Percentiles rank a stretch among this genome's conserved stretches.
Conservation (phyloP, 2,888 invertebrate genomes). For the Diarsia rubi region DNA sequence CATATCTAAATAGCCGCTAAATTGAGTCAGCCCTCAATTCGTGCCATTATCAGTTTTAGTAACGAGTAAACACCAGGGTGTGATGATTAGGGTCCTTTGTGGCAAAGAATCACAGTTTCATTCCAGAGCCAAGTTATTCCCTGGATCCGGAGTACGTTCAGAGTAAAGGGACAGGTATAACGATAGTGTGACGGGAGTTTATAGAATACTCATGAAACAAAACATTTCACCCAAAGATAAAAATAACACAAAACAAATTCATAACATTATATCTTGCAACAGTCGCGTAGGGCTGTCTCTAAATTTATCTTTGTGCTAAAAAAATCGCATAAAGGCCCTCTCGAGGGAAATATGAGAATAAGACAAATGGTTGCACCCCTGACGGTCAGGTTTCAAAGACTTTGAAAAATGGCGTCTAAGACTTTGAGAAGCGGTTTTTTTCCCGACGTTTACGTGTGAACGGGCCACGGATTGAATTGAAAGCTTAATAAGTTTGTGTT, state of each 20-base stretch:
- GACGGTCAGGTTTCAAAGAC: slow-evolving; percentile 75
- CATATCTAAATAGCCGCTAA: no score
- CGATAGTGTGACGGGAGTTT: no score
- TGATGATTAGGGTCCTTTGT: no score
- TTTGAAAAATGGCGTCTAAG: slow-evolving; percentile 75
- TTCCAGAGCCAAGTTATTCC: no score
- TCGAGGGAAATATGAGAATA: slow-evolving; percentile 81
- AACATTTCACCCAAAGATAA: slow-evolving; percentile 14
- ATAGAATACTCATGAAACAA: not conserved
- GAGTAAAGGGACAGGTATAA: not conserved
- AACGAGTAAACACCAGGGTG: no score
- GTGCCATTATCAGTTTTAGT: no score
- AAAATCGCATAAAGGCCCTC: slow-evolving; percentile 56
- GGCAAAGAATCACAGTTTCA: no score
- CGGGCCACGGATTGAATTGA: slow-evolving; percentile 43
- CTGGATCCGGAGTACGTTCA: not conserved
- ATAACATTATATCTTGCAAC: slow-evolving; percentile 47
- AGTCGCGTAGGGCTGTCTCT: slow-evolving; percentile 42
- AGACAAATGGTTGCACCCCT: slow-evolving; percentile 77
- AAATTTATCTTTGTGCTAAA: slow-evolving; percentile 63
- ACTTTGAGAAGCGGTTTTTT: slow-evolving; percentile 51
- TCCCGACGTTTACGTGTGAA: slow-evolving; percentile 53
- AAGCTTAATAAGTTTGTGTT: slow-evolving; percentile 49
- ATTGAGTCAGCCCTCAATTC: no score
- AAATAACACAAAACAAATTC: slow-evolving; percentile 24